phyloP scores from a whole-genome alignment of 2,888 invertebrate species.

The Neoitamus cyanurus region DNA sequence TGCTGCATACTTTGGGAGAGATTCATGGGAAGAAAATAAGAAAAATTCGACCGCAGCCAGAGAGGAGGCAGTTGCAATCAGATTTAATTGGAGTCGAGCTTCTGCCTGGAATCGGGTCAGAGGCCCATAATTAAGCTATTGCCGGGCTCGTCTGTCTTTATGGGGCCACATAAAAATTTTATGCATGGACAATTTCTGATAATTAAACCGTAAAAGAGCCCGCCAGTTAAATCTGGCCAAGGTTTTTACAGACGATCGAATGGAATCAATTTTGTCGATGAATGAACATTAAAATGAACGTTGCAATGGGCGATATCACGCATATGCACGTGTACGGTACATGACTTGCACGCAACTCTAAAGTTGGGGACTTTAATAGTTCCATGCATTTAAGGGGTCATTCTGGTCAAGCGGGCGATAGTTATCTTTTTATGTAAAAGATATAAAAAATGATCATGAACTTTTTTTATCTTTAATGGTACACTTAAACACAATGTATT shows the following conservation, averaged over 20 bases:
- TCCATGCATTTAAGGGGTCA: too few relatives aligned
- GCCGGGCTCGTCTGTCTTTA: background rate
- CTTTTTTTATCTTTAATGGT: too few relatives aligned
- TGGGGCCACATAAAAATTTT: constrained; percentile 1
- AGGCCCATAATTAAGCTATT: constrained; percentile 5
- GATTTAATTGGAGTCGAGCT: background rate
- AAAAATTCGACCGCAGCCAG: background rate
- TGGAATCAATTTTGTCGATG: background rate
- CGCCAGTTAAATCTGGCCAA: background rate
- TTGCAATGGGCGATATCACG: background rate
- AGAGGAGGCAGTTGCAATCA: background rate
- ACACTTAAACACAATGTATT: too few relatives aligned
- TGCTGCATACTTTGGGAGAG: background rate
- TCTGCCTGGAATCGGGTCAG: background rate
- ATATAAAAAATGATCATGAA: too few relatives aligned
- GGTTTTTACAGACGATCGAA: background rate
- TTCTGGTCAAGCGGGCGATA: too few relatives aligned
- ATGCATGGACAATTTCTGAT: constrained; percentile 1
- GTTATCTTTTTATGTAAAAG: too few relatives aligned
- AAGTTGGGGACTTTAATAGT: background rate
- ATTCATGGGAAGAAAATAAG: background rate
- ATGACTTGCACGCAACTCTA: background rate
- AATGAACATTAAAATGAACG: background rate
- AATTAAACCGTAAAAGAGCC: constrained; percentile 1
- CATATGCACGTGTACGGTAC: background rate